A percentile compares a stretch with the other conserved stretches of the same genome.
Conservation (phyloP, 2,797 vertebrate genomes). For the Adrianichthys oophorus region DNA sequence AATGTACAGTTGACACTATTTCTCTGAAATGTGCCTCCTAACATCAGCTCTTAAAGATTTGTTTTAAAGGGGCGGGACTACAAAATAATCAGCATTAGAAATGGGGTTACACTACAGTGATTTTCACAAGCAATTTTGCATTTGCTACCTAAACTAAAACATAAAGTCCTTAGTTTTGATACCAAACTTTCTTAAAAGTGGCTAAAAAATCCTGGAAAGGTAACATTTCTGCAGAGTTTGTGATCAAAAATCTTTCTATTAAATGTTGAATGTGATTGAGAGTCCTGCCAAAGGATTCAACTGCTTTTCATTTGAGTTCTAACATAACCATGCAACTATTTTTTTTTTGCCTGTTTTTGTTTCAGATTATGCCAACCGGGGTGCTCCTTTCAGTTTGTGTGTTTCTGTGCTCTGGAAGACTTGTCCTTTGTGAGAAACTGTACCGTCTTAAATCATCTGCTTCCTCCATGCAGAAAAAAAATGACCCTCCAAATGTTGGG, state of each 20-base stretch:
- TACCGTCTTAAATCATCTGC: slow-evolving; percentile 27
- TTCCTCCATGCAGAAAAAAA: slow-evolving; percentile 30
- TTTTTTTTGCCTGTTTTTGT: slow-evolving; percentile 1
- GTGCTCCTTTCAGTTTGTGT: slow-evolving; percentile 23
- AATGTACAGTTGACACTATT: slow-evolving; percentile 9
- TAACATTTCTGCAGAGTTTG: slow-evolving; percentile 1
- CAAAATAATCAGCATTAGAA: slow-evolving; percentile 22
- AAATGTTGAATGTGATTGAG: background rate
- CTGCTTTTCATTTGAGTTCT: background rate
- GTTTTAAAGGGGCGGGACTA: background rate
- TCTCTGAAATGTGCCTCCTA: background rate
- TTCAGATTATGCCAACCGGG: slow-evolving; percentile 2
- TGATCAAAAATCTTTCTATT: background rate
- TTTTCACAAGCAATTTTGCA: slow-evolving; percentile 6
- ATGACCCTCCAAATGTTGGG: background rate
- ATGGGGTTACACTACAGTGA: slow-evolving; percentile 25
- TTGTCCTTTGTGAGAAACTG: slow-evolving; percentile 15
- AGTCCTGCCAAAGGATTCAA: slow-evolving; percentile 6
- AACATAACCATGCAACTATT: background rate
- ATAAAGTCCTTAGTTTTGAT: background rate
- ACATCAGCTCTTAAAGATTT: background rate
- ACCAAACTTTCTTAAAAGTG: background rate
- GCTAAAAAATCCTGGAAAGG: background rate
- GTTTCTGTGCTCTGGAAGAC: background rate
- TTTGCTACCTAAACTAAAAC: background rate